Conservation (phyloP, 2,797 vertebrate species). For the Xerus rutilus region DNA sequence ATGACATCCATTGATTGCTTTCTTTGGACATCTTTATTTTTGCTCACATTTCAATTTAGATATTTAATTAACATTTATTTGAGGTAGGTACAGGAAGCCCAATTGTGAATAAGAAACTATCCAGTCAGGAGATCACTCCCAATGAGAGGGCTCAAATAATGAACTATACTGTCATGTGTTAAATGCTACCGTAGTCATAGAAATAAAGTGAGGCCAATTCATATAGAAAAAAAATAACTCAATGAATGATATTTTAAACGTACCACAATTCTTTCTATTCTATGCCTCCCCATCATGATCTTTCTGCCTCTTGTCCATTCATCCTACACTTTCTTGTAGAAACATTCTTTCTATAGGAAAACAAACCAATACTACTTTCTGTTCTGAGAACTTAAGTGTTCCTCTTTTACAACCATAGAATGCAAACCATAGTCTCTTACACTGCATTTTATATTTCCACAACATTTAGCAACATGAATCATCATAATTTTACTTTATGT, state of each 20-base stretch:
- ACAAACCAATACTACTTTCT: neutral
- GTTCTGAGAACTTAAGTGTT: neutral
- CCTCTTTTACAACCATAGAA: neutral
- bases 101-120: neutral
- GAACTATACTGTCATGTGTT: neutral
- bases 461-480: neutral
- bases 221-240: neutral
- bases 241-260: neutral
- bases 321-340: neutral
- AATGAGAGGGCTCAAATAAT: neutral
- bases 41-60: neutral
- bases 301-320: neutral
- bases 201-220: neutral
- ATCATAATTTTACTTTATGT: neutral
- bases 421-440: neutral
- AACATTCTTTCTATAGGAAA: neutral
- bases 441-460: neutral
- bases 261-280: neutral
- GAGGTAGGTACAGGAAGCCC: neutral
- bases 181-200: neutral
- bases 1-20: neutral
- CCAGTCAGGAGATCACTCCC: neutral
- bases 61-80: neutral
- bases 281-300: neutral
- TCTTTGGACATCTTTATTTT: neutral